Evolutionary conservation across 2,113 vertebrate species (phyloP), one percentile per base, ranked within the genome.

Genomic region (Dicerorhinus sumatrensis): DNA sequence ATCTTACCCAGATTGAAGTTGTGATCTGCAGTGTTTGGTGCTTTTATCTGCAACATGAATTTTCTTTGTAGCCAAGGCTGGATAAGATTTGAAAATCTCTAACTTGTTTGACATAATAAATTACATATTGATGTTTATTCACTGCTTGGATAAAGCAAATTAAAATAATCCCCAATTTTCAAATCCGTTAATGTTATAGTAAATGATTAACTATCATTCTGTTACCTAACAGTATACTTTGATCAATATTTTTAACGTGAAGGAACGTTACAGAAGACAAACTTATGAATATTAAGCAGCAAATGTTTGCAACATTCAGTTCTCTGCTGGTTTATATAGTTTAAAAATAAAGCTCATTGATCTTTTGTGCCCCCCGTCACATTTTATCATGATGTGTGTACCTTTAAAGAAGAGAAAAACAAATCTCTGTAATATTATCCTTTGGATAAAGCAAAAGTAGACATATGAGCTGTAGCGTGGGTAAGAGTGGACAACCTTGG

Each of bases 131-230:
- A 51, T 91, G 27, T 86, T 81, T 96, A 65, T 77, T 86, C 42
- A 82, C 87, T 89, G 48, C 46, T 75, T 93, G 10, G 60, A 56
- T 90, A 56, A 93, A 97, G 20, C 82, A 97, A 84, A 89, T 85
- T 90, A 96, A 97, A 92, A 92, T 82, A 93, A 81, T 94, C 36
- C 29, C 70, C 16, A 65, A 21, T 85, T 97, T 98, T 97, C 31
- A 81, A 91, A 75, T 84, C 36, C 39, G 27, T 94, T 93, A 82
- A 69, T 85, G 46, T 83, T 87, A 54, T 20, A 97, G 25, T 85
- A 94, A 94, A 83, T 92, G 36, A 87, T 86, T 83, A 94, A 79
- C 63, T 75, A 25, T 91, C 70, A 85, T 95, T 96, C 73, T 94
- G 11, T 94, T 97, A 95, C 76, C 70, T 88, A 94, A 46, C 60